Evolutionary conservation across 2,797 vertebrate species (phyloP).

Genomic region (Gymnothorax reevesii): DNA sequence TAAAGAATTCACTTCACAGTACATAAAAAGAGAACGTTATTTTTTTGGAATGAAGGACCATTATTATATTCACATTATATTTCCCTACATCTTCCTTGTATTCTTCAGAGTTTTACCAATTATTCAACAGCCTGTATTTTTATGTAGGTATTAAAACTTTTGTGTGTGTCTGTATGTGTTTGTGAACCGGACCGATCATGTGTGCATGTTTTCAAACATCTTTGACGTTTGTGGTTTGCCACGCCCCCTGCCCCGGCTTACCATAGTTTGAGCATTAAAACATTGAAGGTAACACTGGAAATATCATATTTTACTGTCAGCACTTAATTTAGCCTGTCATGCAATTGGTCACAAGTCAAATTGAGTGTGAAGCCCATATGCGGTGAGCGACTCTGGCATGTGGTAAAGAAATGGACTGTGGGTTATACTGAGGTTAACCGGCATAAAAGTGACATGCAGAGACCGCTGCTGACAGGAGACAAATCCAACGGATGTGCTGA

Average conservation of each 20-base stretch:
- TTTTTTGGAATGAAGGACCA: not conserved
- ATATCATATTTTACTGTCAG: conserved; percentile 4
- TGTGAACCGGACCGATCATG: not conserved
- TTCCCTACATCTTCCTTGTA: not conserved
- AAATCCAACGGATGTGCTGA: conserved; percentile 36
- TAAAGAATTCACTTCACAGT: not conserved
- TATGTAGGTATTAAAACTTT: not conserved
- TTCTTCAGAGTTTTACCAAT: not conserved
- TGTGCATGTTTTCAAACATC: not conserved
- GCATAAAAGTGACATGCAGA: conserved; percentile 19
- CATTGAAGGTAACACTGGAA: not conserved
- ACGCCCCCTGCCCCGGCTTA: not conserved
- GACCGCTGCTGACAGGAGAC: conserved; percentile 39
- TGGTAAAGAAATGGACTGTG: not conserved
- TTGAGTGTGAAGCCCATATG: not conserved
- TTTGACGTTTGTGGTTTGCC: not conserved
- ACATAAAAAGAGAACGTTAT: not conserved
- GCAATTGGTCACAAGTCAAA: not conserved
- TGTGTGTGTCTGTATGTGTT: not conserved
- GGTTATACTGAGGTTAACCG: conserved; percentile 5
- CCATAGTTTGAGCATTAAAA: not conserved
- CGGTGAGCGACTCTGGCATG: not conserved
- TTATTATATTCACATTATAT: not conserved
- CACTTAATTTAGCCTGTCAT: not conserved
- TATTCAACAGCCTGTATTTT: not conserved